Base-by-base conservation (phyloP, 2,888 invertebrate genomes). In the Drosophila cognata region DNA sequence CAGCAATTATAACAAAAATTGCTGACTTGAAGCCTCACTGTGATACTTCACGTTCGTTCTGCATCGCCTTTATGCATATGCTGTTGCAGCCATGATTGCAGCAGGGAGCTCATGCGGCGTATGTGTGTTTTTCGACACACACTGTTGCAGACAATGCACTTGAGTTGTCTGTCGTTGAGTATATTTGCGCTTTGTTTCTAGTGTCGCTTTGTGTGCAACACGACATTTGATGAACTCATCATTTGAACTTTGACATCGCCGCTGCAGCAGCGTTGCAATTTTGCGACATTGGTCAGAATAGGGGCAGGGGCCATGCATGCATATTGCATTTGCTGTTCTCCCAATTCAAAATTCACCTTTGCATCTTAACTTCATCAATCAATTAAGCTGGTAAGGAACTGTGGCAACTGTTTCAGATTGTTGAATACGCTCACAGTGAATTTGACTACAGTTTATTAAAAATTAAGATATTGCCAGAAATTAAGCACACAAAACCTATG, bases 151-250 rank as follows among this genome's bases (percentile, higher is more conserved):
- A 79, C 79, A 79, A 77, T 77, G 77, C 79, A 74, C 79, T 81
- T 61, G 74, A 81, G 79, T 71, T 79, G 85, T 85, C 84, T 85
- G 89, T 79, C 77, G 77, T 64, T 74, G 84, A 85, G 85, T 87
- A 82, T 89, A 89, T 89, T 82, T 84, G 84, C 72, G 88, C 84
- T 77, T 85, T 87, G 88, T 89, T 79, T 71, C 77, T 73, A 81
- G 81, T 86, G 87, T 73, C 75, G 79, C 84, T 81, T 74, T 84
- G 72, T 74, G 62, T 46, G 67, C 68, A 60, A 33, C 38, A 66
- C 71, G 74, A 77, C 81, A 74, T 87, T 87, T 86, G 82, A 81
- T 85, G 85, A 85, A 87, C 89, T 89, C 85, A 85, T 79, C 79
- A 84, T 76, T 89, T 85, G 85, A 85, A 85, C 85, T 85, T 84